A percentile compares a stretch with the other conserved stretches of the same genome.
Evolutionary conservation across 2,113 vertebrate genomes (phyloP).

Genomic region (Psophia crepitans): DNA sequence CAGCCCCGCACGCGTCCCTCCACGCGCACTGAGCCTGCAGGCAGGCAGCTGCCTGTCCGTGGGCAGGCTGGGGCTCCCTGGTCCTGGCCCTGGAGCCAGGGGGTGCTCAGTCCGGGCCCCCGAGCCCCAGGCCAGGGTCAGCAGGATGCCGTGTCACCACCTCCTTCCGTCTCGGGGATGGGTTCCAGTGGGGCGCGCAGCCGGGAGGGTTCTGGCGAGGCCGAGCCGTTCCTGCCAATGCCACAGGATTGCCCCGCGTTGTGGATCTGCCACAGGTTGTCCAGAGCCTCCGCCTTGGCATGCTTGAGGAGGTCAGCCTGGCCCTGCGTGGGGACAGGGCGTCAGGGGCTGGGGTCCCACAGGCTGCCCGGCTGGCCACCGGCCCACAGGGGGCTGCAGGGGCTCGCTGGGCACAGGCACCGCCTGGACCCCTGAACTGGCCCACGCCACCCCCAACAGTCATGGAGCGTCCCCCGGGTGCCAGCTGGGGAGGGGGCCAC

Average conservation of each 20-base stretch:
- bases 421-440: not conserved
- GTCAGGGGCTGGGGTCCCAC: not conserved
- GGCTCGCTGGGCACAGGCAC: not conserved
- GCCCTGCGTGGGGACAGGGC: slow-evolving; percentile 69
- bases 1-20: not conserved
- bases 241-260: slow-evolving; percentile 88
- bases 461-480: not conserved
- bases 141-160: slow-evolving; percentile 69
- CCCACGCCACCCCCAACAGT: not conserved
- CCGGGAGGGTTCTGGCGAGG: slow-evolving; percentile 66
- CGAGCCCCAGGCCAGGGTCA: slow-evolving; percentile 56
- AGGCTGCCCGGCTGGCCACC: not conserved
- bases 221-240: slow-evolving; percentile 81
- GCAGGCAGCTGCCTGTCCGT: not conserved
- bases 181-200: slow-evolving; percentile 61
- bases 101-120: not conserved
- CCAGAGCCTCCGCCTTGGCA: slow-evolving; percentile 84
- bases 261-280: slow-evolving; percentile 90
- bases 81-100: not conserved
- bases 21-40: not conserved
- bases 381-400: too few species aligned
- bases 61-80: not conserved
- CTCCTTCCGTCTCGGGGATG: slow-evolving; percentile 75
- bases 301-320: slow-evolving; percentile 91
- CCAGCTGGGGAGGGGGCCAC: fast-evolving